Evolutionary conservation across 2,888 invertebrate genomes (phyloP), one percentile per base, ranked within the genome.

Genomic region (Drosophila cracens): DNA sequence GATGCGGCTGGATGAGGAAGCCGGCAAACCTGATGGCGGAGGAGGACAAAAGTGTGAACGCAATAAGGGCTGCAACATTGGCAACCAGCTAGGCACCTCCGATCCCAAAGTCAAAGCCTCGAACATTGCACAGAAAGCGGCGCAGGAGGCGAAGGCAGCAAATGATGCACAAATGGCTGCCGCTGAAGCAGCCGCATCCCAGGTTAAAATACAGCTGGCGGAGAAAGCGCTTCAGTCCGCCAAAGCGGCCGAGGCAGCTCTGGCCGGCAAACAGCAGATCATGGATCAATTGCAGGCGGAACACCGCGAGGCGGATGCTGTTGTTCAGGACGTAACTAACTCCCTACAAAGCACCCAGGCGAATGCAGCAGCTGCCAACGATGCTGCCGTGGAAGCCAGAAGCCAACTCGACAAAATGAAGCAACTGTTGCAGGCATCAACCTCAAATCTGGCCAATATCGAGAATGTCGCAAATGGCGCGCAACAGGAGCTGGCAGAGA

Each of bases 111-210:
- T 94, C 84, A 95, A 95, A 81, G 95, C 95, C 0, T 94, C 95
- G 0, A 95, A 94, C 86, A 96, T 96, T 83, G 96, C 96, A 0
- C 95, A 95, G 88, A 96, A 96, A 80, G 96, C 96, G 0, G 96
- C 96, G 0, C 95, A 95, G 65, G 96, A 96, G 89, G 96, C 96
- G 0, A 91, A 91, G 62, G 96, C 96, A 0, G 96, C 96, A 0
- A 95, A 95, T 59, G 96, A 96, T 88, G 96, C 96, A 0, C 96
- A 96, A 87, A 95, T 96, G 1, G 96, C 96, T 0, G 95, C 96
- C 31, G 96, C 95, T 25, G 96, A 96, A 0, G 96, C 96, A 82
- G 95, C 95, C 82, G 95, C 95, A 0, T 95, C 96, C 2, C 96
- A 96, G 93, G 95, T 95, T 1, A 96, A 96, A 92, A 94, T 95